Percentiles rank a stretch among this genome's conserved stretches.
Conservation (phyloP, 2,888 invertebrate species). For the Odontothrips loti region DNA sequence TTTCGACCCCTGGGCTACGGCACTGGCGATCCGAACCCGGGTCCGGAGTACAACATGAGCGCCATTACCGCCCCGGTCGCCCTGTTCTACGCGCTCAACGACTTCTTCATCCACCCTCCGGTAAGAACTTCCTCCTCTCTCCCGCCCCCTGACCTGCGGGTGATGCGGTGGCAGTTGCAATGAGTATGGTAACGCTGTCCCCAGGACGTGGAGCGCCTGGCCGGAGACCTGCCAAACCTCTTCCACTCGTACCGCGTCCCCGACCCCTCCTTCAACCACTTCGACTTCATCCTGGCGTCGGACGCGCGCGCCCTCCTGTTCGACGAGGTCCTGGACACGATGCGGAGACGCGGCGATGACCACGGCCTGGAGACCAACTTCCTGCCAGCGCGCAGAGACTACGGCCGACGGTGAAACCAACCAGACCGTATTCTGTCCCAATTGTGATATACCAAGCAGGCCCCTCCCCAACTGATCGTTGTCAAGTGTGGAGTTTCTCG, state of each 20-base stretch:
- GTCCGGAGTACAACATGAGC: slow-evolving; percentile 28
- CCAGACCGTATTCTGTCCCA: too few species aligned
- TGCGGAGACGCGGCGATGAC: neutral
- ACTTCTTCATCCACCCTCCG: slow-evolving; percentile 25
- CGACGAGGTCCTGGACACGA: neutral
- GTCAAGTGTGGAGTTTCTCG: too few species aligned
- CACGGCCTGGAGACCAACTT: too few species aligned
- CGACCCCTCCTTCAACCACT: neutral
- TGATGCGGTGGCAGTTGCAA: neutral
- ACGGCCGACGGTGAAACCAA: too few species aligned
- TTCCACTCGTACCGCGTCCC: neutral
- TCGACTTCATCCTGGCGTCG: neutral
- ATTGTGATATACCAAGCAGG: too few species aligned
- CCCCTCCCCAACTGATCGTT: too few species aligned
- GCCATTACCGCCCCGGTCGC: slow-evolving; percentile 28
- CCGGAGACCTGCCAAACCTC: neutral
- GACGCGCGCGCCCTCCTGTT: neutral
- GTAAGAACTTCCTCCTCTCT: neutral
- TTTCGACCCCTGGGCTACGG: neutral
- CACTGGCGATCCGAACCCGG: neutral
- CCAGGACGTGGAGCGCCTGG: neutral
- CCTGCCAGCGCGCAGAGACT: too few species aligned
- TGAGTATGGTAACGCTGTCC: neutral
- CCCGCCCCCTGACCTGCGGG: neutral
- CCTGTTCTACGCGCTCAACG: slow-evolving; percentile 30